phyloP scores from a whole-genome alignment of 2,113 vertebrate genomes.

The Monarcha castaneiventris region DNA sequence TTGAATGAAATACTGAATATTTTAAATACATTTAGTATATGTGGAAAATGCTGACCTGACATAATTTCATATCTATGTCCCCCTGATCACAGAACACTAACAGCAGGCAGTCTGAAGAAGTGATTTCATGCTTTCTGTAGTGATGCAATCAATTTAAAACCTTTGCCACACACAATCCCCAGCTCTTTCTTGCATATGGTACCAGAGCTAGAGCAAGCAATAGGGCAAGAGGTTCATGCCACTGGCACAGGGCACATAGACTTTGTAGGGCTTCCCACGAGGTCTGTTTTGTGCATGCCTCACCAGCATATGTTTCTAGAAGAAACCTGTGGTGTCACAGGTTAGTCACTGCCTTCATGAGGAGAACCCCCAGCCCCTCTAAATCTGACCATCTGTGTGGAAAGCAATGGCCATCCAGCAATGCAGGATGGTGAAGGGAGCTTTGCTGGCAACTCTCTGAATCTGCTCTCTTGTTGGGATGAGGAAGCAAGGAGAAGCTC shows the following conservation, averaged over 20 bases:
- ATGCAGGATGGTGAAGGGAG: fast-evolving
- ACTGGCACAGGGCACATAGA: not conserved
- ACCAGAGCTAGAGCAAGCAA: not conserved
- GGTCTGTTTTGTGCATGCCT: not conserved
- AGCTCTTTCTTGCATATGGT: not conserved
- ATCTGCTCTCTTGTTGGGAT: not conserved
- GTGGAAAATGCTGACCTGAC: conserved; percentile 41
- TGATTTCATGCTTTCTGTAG: not conserved
- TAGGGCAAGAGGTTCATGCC: not conserved
- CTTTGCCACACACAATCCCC: not conserved
- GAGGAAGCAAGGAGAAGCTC: not conserved
- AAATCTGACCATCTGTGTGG: not conserved
- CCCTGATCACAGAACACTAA: not conserved
- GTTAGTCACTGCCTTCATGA: not conserved
- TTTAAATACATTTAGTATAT: conserved; percentile 10
- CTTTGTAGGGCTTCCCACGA: not conserved
- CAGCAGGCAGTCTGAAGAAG: not conserved
- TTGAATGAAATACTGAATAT: not conserved
- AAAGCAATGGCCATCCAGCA: not conserved
- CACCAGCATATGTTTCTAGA: not conserved
- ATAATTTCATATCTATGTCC: not conserved
- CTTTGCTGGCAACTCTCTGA: not conserved
- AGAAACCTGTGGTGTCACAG: not conserved
- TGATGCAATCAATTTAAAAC: not conserved
- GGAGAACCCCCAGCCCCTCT: not conserved